A percentile compares a stretch with the other conserved stretches of the same genome.
These are phyloP conservation scores for Pristionchus fissidentatus DNA, from an alignment of 2,888 invertebrate genomes.

Conservation along the genomic window DNA sequence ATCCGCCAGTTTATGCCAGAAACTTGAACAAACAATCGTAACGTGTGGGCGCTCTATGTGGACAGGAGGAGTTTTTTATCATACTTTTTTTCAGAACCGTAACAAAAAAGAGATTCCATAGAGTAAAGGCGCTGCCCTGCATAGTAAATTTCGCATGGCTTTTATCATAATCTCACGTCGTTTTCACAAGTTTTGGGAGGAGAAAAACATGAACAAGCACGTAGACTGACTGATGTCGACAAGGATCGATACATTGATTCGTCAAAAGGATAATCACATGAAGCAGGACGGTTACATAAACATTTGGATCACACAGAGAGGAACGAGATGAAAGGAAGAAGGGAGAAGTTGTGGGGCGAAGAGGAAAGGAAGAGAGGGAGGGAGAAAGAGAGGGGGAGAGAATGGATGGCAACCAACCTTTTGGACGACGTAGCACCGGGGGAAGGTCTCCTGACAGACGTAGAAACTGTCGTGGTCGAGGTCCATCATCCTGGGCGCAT, in stretches of 20 bases:
- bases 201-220: neutral
- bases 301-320: slow-evolving; percentile 12
- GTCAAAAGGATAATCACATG: slow-evolving; percentile 1
- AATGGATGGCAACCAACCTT: slow-evolving; percentile 1
- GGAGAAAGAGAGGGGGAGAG: slow-evolving; percentile 3
- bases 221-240: neutral
- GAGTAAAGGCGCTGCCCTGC: too few species aligned
- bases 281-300: slow-evolving; percentile 16
- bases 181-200: too few species aligned
- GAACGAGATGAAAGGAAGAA: neutral
- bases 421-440: neutral
- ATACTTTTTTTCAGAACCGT: too few species aligned
- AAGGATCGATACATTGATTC: slow-evolving; percentile 53
- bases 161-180: too few species aligned
- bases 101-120: too few species aligned
- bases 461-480: slow-evolving; percentile 11
- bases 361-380: slow-evolving; percentile 13
- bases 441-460: neutral
- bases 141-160: too few species aligned
- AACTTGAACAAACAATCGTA: too few species aligned
- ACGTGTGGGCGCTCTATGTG: too few species aligned
- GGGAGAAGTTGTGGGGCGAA: neutral
- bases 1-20: too few species aligned
- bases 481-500: neutral
- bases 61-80: too few species aligned